Evolutionary conservation across 30 jellyfish, hydroid and myxozoan genomes (phyloP), one percentile per base, ranked within the genome.

Genomic region (Phacellophora camtschatica): DNA sequence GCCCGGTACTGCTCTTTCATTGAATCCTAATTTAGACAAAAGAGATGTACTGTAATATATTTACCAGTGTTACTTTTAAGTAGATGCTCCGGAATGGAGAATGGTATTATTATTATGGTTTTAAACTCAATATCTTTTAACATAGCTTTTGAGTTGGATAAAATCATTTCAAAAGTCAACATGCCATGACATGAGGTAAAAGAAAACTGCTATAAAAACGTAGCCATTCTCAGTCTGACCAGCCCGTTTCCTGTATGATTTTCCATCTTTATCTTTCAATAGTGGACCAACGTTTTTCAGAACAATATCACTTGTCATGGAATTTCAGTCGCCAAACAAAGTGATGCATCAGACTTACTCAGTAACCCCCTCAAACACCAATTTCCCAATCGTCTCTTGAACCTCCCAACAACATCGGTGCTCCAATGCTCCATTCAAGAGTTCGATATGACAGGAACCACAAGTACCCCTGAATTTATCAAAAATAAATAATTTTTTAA

Each of bases 201-300:
- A n/a, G n/a, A n/a, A n/a, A n/a, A n/a, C n/a, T n/a, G n/a, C n/a
- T n/a, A n/a, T n/a, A n/a, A n/a, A n/a, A n/a, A n/a, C n/a, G n/a
- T n/a, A n/a, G n/a, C 48, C 82, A 67, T 67, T 67, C 18, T 20
- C 22, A 18, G 36, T 19, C 48, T 67, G 71, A 20, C 74, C 74
- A 32, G 75, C 54, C 18, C 63, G 62, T 16, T 42, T 74, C 76
- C 65, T 31, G 74, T 72, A 72, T 27, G 30, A 49, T 30, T 32
- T 50, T 8, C 86, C 86, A 48, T 55, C 74, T 43, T 37, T 72
- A 22, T 62, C 86, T 54, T 32, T 72, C 74, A 72, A 72, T 24
- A 72, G 74, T 0, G 86, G 86, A 10, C 86, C 86, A 45, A 43
- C 86, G 13, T 72, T 58, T 0, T 50, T 29, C 19, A 43, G 86